Evolutionary conservation across 2,888 invertebrate species (phyloP).

Genomic region (Geotrupes spiniger): DNA sequence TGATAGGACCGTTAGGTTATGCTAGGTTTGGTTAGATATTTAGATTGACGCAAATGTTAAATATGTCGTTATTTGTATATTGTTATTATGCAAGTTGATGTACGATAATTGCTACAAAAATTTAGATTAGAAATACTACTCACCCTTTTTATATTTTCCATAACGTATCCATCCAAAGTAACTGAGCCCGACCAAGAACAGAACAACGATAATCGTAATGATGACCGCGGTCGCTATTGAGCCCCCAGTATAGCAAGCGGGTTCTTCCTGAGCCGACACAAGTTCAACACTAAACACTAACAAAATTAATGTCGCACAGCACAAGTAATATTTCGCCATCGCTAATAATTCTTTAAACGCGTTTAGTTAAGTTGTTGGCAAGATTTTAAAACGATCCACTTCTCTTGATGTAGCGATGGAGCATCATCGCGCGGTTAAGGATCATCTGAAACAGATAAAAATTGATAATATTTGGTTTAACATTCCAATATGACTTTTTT

Average conservation of each 20-base stretch:
- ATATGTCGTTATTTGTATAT: neutral
- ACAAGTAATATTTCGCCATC: neutral
- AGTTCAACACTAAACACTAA: slow-evolving; percentile 12
- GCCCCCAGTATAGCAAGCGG: slow-evolving; percentile 63
- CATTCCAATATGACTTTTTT: too few relatives aligned
- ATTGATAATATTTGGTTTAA: too few relatives aligned
- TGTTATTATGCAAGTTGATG: neutral
- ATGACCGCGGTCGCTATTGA: slow-evolving; percentile 70
- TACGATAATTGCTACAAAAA: too few relatives aligned
- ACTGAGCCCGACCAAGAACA: slow-evolving; percentile 57
- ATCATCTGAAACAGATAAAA: too few relatives aligned
- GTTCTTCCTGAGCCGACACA: slow-evolving; percentile 38
- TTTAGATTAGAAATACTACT: too few relatives aligned
- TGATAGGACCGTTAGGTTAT: neutral
- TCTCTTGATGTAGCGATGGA: neutral
- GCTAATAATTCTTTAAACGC: neutral
- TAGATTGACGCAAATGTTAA: neutral
- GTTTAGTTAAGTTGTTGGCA: too few relatives aligned
- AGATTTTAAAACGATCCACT: neutral
- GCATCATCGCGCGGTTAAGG: neutral
- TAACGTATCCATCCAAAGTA: slow-evolving; percentile 37
- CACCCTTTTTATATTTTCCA: slow-evolving; percentile 35
- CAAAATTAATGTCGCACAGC: neutral
- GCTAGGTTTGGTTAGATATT: neutral
- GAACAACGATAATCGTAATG: slow-evolving; percentile 66